phyloP scores from a whole-genome alignment of 2,113 vertebrate species.

The Pseudorectes ferrugineus region DNA sequence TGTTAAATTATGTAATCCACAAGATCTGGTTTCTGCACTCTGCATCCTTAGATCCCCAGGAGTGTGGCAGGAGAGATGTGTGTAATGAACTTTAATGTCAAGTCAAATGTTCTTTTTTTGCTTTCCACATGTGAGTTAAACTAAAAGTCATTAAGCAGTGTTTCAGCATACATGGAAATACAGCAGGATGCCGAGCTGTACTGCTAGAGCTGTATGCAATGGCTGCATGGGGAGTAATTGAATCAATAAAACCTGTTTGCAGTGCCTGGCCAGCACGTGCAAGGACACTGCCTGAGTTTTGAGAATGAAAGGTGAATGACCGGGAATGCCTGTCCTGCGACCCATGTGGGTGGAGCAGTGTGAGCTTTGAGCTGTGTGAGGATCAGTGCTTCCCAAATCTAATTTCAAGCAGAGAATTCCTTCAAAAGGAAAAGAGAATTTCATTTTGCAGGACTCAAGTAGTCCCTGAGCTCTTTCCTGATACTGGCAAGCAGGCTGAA shows the following conservation, averaged over 20 bases:
- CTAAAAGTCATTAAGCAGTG: not conserved
- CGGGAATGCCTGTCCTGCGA: not conserved
- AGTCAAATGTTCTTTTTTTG: not conserved
- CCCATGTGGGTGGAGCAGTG: not conserved
- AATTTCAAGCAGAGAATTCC: conserved; percentile 9
- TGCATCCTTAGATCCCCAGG: not conserved
- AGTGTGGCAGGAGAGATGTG: not conserved
- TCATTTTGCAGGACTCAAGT: conserved; percentile 35
- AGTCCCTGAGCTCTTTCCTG: conserved; percentile 33
- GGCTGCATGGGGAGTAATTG: not conserved
- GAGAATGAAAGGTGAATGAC: not conserved
- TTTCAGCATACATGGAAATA: not conserved
- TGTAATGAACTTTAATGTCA: not conserved
- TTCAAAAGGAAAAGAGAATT: conserved; percentile 21
- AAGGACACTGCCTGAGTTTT: not conserved
- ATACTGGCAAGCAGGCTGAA: conserved; percentile 41
- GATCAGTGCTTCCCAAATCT: not conserved
- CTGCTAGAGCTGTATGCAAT: not conserved
- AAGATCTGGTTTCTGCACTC: not conserved
- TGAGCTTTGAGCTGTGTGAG: fast-evolving
- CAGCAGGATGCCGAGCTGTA: not conserved
- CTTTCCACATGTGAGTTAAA: not conserved
- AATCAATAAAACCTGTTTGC: not conserved
- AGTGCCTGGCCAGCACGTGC: not conserved
- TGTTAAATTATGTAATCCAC: not conserved